Conservation (phyloP, 2,888 invertebrate genomes). For the Azorinus chamasolen region DNA sequence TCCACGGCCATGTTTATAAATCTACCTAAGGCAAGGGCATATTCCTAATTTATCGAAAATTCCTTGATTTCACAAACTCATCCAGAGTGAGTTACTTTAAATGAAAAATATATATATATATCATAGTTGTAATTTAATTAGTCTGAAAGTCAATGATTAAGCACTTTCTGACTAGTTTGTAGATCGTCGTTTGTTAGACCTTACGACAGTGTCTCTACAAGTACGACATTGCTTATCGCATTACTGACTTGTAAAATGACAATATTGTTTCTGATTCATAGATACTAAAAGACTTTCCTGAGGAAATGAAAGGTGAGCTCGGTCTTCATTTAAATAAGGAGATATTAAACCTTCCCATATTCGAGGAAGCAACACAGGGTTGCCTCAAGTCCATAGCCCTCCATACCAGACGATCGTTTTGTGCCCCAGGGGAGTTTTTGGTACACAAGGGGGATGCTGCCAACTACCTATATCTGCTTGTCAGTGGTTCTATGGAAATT, state of each 20-base stretch:
- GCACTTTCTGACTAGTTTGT: no score
- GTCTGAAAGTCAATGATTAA: no score
- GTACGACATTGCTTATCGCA: no score
- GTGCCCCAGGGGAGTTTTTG: conserved; percentile 97
- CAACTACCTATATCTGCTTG: conserved; percentile 97
- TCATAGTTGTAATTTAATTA: no score
- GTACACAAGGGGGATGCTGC: conserved; percentile 98
- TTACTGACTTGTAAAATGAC: neutral
- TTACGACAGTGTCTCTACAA: no score
- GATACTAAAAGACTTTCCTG: conserved; percentile 94
- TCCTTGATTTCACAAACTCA: no score
- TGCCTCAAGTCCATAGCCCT: conserved; percentile 96
- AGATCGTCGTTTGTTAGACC: no score
- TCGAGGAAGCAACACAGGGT: conserved; percentile 97
- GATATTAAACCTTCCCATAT: conserved; percentile 97
- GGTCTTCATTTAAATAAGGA: conserved; percentile 98
- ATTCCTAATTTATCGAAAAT: no score
- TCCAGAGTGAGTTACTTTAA: no score
- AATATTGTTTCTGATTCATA: conserved; percentile 36
- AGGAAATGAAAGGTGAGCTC: conserved; percentile 97
- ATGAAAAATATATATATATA: no score
- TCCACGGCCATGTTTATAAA: no score
- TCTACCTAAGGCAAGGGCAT: no score
- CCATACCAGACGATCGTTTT: conserved; percentile 97
- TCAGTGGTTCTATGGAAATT: conserved; percentile 99